A percentile compares a stretch with the other conserved stretches of the same genome.
These are phyloP conservation scores for Siniperca obscura DNA, from an alignment of 2,797 vertebrate species.

Conservation along the genomic window DNA sequence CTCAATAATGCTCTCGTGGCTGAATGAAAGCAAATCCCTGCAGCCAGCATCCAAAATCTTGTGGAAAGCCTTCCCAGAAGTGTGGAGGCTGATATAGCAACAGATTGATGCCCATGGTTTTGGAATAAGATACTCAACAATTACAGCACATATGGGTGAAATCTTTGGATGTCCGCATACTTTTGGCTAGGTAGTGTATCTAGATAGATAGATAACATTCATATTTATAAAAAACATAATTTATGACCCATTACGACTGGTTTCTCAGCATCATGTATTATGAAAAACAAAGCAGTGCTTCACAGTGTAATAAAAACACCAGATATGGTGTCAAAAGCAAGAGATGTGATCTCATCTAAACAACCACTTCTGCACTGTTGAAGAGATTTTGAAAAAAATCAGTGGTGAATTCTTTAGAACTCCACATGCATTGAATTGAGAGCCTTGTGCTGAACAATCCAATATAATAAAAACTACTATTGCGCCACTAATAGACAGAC, in stretches of 20 bases:
- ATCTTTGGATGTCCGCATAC: background rate
- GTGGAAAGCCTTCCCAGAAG: slow-evolving; percentile 39
- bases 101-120: slow-evolving; percentile 19
- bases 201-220: background rate
- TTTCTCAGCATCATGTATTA: background rate
- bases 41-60: slow-evolving; percentile 26
- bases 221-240: background rate
- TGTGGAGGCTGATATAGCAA: slow-evolving; percentile 21
- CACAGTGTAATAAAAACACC: slow-evolving; percentile 48
- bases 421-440: slow-evolving; percentile 12
- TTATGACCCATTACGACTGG: background rate
- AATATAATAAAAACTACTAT: slow-evolving; percentile 9
- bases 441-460: slow-evolving; percentile 18
- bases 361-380: slow-evolving; percentile 34
- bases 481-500: slow-evolving; percentile 25
- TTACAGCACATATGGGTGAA: background rate
- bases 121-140: slow-evolving; percentile 1
- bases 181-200: background rate
- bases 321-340: slow-evolving; percentile 61
- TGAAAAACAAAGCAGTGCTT: slow-evolving; percentile 21
- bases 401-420: slow-evolving; percentile 22
- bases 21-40: slow-evolving; percentile 39
- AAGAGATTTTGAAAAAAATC: slow-evolving; percentile 26
- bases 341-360: slow-evolving; percentile 44
- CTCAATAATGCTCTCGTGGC: slow-evolving; percentile 31